These are phyloP conservation scores for Drosophila stalkeri DNA, from an alignment of 2,888 invertebrate species.

Conservation along the genomic window DNA sequence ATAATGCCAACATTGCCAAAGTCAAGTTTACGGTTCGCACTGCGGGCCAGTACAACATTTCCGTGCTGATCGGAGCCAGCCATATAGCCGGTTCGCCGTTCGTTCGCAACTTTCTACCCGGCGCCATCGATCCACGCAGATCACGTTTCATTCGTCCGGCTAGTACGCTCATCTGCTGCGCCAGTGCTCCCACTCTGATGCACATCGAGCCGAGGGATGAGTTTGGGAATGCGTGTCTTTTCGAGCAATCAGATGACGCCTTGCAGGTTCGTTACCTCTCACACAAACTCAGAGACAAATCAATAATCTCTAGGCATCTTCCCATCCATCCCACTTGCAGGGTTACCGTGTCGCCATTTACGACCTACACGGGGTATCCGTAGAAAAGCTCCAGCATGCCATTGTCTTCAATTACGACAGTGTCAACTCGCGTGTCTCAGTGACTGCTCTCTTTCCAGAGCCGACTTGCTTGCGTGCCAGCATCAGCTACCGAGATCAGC, in stretches of 20 bases:
- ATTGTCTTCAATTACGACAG: conserved; percentile 91
- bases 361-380: conserved; percentile 87
- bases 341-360: conserved; percentile 88
- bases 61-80: conserved; percentile 92
- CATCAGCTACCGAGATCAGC: conserved; percentile 90
- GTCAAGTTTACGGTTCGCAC: conserved; percentile 97
- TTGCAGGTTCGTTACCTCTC: conserved; percentile 85
- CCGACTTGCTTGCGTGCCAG: conserved; percentile 93
- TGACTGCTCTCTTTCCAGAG: conserved; percentile 91
- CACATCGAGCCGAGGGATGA: conserved; percentile 96
- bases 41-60: conserved; percentile 95
- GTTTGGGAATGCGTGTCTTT: conserved; percentile 93
- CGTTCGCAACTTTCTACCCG: conserved; percentile 92
- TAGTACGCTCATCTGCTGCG: conserved; percentile 93
- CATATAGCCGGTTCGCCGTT: conserved; percentile 95
- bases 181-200: conserved; percentile 90
- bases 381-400: conserved; percentile 86
- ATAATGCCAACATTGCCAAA: conserved; percentile 93
- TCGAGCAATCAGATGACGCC: conserved; percentile 87
- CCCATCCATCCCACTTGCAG: conserved; percentile 84
- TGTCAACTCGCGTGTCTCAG: conserved; percentile 91
- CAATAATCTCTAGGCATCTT: neutral
- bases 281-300: neutral
- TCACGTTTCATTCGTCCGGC: conserved; percentile 93
- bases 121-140: conserved; percentile 92